Percentiles rank a stretch among this genome's conserved stretches.
phyloP scores from a whole-genome alignment of 2,888 invertebrate species.

The Apoderus coryli region DNA sequence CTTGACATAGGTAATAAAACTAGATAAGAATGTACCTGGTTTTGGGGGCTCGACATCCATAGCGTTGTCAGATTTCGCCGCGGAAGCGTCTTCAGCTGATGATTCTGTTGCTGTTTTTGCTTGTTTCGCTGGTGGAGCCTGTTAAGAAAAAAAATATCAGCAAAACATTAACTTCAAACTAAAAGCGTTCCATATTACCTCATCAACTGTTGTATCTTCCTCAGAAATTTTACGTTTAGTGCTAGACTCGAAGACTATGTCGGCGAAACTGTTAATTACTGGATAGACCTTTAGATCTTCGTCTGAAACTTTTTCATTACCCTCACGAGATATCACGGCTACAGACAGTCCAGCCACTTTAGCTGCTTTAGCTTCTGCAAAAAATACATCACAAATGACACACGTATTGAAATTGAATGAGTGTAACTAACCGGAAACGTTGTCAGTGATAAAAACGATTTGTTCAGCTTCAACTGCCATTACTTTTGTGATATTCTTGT shows the following conservation, averaged over 20 bases:
- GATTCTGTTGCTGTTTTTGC: constrained; percentile 6
- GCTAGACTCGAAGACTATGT: constrained; percentile 31
- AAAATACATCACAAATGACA: constrained; percentile 13
- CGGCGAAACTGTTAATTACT: constrained; percentile 46
- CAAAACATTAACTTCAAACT: too few species aligned
- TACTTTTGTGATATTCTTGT: constrained; percentile 56
- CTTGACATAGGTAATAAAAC: too few species aligned
- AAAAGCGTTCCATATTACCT: background rate
- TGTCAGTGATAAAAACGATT: constrained; percentile 77
- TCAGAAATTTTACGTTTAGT: constrained; percentile 29
- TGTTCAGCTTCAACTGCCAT: constrained; percentile 49
- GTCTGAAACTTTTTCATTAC: constrained; percentile 55
- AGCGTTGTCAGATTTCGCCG: too few species aligned
- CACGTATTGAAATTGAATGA: constrained; percentile 5
- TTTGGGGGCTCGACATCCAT: too few species aligned
- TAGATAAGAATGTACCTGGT: too few species aligned
- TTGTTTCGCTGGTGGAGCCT: too few species aligned
- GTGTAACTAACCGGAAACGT: constrained; percentile 36
- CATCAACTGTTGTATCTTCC: background rate
- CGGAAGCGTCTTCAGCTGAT: constrained; percentile 5
- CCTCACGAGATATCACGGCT: constrained; percentile 60
- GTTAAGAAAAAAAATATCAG: too few species aligned
- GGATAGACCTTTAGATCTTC: constrained; percentile 40
- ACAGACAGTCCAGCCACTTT: constrained; percentile 53
- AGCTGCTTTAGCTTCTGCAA: constrained; percentile 74